These are phyloP conservation scores for Pedetes capensis DNA, from an alignment of 2,113 vertebrate genomes.

Conservation along the genomic window DNA sequence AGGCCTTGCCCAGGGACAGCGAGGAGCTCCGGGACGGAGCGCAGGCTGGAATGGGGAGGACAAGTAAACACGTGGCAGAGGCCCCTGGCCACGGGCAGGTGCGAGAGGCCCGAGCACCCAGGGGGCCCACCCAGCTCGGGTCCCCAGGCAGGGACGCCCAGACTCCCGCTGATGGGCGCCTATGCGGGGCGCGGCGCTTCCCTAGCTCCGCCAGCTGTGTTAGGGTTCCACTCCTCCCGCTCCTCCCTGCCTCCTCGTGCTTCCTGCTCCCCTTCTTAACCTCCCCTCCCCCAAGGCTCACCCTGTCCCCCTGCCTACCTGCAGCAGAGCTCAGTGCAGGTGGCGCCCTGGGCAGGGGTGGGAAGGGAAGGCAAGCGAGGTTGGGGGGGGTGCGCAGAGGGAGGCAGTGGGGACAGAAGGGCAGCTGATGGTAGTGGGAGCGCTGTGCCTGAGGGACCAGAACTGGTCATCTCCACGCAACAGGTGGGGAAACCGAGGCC, in stretches of 20 bases:
- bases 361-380: background rate
- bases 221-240: background rate
- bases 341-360: too few relatives aligned
- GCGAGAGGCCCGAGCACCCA: background rate
- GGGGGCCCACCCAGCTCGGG: background rate
- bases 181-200: too few relatives aligned
- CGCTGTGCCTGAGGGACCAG: background rate
- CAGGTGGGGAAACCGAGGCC: background rate
- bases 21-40: too few relatives aligned
- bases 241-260: rapidly evolving
- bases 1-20: background rate
- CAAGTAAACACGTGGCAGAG: background rate
- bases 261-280: too few relatives aligned
- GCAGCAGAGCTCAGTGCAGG: too few relatives aligned
- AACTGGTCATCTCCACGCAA: rapidly evolving
- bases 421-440: rapidly evolving
- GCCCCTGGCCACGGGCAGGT: background rate
- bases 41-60: too few relatives aligned
- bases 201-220: background rate
- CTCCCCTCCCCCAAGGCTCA: too few relatives aligned
- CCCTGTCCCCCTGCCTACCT: too few relatives aligned
- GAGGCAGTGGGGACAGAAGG: too few relatives aligned
- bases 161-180: rapidly evolving
- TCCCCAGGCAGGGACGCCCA: background rate
- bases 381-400: background rate